Base-by-base conservation (phyloP, 2,888 invertebrate genomes). In the Linnaemya tessellans region DNA sequence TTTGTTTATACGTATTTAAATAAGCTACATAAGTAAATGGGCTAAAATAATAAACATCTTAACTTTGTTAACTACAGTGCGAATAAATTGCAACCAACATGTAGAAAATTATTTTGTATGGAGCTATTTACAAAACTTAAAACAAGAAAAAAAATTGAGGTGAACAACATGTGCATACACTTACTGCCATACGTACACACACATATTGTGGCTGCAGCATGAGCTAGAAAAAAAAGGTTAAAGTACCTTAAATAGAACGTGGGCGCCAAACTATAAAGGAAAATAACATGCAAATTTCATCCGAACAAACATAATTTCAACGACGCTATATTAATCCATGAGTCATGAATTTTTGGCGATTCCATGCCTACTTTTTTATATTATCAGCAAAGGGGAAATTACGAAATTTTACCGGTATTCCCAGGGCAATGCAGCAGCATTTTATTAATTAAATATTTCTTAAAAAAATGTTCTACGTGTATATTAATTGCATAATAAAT, bases 221-320 rank as follows among this genome's bases (percentile, higher is more conserved):
- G 71, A 51, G 62, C 54, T 65, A 43, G 22, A 78, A 65, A 58
- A 78, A n/a, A 80, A 88, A 80, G 90, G 90, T 89, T 89, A 90
- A 90, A 87, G 89, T 89, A 90, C 90, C 83, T 87, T 84, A 90
- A 89, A 88, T 90, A 88, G 90, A 90, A 90, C 90, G 90, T 89
- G 90, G 90, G 89, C 88, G 88, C 87, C 89, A 77, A 88, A 88
- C 56, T 58, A 58, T 18, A 3, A 13, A 43, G 8, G 8, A 20
- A 15, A 38, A 38, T n/a, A n/a, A n/a, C n/a, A n/a, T 3, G 35
- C 15, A 18, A 60, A 38, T 10, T 60, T 9, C n/a, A 58, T 13
- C 5, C 1, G 11, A 41, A 54, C 15, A 51, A 1, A 51, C 20
- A 20, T 22, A 43, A 46, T 3, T 10, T 3, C 15, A 38, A 46